Base-by-base conservation (phyloP, 2,113 vertebrate species). In the Trachemys scripta region DNA sequence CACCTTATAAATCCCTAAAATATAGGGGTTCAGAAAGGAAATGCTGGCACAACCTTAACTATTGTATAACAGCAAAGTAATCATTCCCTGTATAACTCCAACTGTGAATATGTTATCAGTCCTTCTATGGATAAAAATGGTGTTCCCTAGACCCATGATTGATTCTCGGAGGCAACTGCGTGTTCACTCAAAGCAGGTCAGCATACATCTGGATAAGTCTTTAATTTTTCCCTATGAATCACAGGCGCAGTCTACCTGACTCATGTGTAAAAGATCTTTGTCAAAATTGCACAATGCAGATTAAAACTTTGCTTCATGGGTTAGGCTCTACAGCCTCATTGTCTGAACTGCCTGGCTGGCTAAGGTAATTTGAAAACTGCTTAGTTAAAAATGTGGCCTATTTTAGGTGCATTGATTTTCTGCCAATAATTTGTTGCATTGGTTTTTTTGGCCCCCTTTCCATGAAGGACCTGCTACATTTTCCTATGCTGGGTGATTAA, bases 31-130 rank as follows among this genome's bases (percentile, higher is more conserved):
- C 87, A 87, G 56, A 92, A 95, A 94, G 38, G 72, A 89, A 92
- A 72, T 84, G 29, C 69, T 85, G 78, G 51, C 62, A 42, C 89
- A 93, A 90, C 38, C 57, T 24, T 86, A 78, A 47, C 75, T 72
- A 54, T 59, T 17, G 17, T n/a, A 27, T 22, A 96, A 84, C 45
- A 94, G 80, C 62, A 84, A 93, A 91, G 47, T 78, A 92, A 92
- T 72, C 27, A 72, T 82, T 91, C 51, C 51, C n/a, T 69, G 9
- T 51, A 94, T 89, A 82, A 69, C 6, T 85, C 53, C 25, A 45
- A 8, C 29, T 88, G 8, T 57, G 49, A 16, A 29, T 78, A 2
- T 65, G 22, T 65, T 93, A 25, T 88, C 9, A 1, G 82, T 78
- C 25, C 22, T 91, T 59, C 85, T 80, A 62, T 0, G 1, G 57